These are phyloP conservation scores for Acleris sparsana DNA, from an alignment of 2,888 invertebrate species.

Conservation along the genomic window DNA sequence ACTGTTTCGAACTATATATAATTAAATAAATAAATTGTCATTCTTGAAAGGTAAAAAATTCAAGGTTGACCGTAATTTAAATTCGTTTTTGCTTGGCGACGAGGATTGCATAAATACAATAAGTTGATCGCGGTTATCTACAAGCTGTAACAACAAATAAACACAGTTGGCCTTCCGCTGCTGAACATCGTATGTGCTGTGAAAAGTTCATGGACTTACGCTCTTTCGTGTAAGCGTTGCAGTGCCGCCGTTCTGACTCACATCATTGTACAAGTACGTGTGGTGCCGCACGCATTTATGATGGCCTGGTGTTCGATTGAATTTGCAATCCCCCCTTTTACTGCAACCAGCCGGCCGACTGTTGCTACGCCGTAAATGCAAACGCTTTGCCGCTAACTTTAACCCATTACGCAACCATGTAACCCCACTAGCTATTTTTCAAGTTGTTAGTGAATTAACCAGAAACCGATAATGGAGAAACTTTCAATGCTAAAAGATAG, in stretches of 20 bases:
- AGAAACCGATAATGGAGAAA: constrained; percentile 7
- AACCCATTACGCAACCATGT: background rate
- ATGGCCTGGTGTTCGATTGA: constrained; percentile 13
- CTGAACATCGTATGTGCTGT: background rate
- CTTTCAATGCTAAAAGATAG: constrained; percentile 7
- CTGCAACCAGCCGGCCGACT: background rate
- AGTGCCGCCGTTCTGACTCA: constrained; percentile 26
- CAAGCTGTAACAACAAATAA: constrained; percentile 37
- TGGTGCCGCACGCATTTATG: constrained; percentile 21
- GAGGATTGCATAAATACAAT: constrained; percentile 31
- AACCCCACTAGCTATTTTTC: background rate
- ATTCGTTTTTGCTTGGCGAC: constrained; percentile 26
- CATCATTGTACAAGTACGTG: constrained; percentile 21
- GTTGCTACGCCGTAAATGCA: background rate
- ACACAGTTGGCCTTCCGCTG: constrained; percentile 11
- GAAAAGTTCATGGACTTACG: background rate
- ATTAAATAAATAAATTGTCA: no score
- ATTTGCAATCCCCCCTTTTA: constrained; percentile 7
- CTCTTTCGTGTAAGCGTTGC: background rate
- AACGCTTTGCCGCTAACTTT: background rate
- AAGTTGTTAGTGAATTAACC: background rate
- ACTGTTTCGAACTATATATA: no score
- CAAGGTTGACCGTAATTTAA: constrained; percentile 14
- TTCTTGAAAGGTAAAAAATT: background rate
- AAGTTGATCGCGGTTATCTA: constrained; percentile 33